These are phyloP conservation scores for Zaprionus lachaisei DNA, from an alignment of 1,140 invertebrate genomes.

Conservation along the genomic window DNA sequence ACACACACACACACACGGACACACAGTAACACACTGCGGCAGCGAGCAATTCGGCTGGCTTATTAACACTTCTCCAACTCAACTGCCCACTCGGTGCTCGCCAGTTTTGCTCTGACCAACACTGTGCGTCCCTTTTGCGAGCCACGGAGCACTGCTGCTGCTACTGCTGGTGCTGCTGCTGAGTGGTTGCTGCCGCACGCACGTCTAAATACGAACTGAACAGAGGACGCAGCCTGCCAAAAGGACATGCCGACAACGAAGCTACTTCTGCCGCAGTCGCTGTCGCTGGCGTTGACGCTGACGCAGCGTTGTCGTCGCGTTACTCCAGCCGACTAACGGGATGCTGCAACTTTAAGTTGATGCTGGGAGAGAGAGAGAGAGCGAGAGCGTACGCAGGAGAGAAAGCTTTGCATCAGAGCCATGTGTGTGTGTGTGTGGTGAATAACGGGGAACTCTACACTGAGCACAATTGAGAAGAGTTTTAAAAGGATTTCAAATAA, in stretches of 20 bases:
- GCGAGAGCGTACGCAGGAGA: slow-evolving; percentile 39
- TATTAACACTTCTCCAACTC: slow-evolving; percentile 61
- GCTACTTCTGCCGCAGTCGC: slow-evolving; percentile 21
- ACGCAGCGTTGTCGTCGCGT: slow-evolving; percentile 29
- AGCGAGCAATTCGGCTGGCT: slow-evolving; percentile 33
- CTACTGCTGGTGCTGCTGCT: slow-evolving; percentile 19
- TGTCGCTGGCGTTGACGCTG: slow-evolving; percentile 1
- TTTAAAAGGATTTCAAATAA: background rate
- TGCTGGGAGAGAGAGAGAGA: slow-evolving; percentile 13
- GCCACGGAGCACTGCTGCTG: background rate
- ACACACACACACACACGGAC: background rate
- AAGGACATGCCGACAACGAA: slow-evolving; percentile 61
- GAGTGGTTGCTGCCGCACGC: slow-evolving; percentile 71
- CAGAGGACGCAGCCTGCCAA: slow-evolving; percentile 66
- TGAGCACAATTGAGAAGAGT: slow-evolving; percentile 11
- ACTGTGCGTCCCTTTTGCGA: background rate
- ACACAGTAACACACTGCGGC: background rate
- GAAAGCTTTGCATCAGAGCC: slow-evolving; percentile 40
- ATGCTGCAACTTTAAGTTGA: slow-evolving; percentile 69
- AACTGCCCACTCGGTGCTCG: slow-evolving; percentile 5
- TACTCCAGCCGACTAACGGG: slow-evolving; percentile 46
- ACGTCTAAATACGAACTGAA: slow-evolving; percentile 76
- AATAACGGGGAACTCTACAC: slow-evolving; percentile 42
- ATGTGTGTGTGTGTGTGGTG: slow-evolving; percentile 43
- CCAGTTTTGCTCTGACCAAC: slow-evolving; percentile 21